A percentile compares a stretch with the other conserved stretches of the same genome.
phyloP scores from a whole-genome alignment of 2,113 vertebrate genomes.

The Tylochromis polylepis region DNA sequence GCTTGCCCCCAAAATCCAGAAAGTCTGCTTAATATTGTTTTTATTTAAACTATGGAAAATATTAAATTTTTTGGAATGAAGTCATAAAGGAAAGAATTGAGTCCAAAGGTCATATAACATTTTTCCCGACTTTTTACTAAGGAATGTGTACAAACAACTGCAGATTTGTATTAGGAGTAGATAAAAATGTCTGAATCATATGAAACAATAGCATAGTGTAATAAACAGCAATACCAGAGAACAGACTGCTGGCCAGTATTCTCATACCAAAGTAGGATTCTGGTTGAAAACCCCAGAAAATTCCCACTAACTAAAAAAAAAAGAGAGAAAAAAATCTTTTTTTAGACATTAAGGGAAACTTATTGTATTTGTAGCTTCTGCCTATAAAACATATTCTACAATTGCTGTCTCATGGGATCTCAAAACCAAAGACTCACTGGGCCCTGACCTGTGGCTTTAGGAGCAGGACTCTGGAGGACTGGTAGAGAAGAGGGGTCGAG shows the following conservation, averaged over 20 bases:
- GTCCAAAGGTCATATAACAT: background rate
- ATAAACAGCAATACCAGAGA: background rate
- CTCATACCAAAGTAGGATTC: background rate
- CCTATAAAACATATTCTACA: background rate
- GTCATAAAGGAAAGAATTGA: background rate
- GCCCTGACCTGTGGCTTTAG: background rate
- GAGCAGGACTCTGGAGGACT: background rate
- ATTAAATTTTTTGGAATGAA: rapidly evolving
- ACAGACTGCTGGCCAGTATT: background rate
- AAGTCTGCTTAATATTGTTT: rapidly evolving
- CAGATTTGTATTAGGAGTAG: background rate
- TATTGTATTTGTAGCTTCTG: background rate
- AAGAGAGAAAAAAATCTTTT: background rate
- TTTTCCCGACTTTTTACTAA: background rate
- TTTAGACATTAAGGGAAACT: background rate
- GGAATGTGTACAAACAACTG: background rate
- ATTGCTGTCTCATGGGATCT: background rate
- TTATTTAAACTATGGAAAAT: background rate
- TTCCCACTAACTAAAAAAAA: background rate
- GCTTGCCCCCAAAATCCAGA: background rate
- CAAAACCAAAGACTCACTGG: background rate
- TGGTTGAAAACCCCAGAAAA: background rate
- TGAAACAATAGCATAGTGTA: background rate
- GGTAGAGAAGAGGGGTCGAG: background rate
- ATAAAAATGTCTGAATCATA: background rate